Conservation (phyloP, 2,888 invertebrate genomes). For the Cryptus armator region DNA sequence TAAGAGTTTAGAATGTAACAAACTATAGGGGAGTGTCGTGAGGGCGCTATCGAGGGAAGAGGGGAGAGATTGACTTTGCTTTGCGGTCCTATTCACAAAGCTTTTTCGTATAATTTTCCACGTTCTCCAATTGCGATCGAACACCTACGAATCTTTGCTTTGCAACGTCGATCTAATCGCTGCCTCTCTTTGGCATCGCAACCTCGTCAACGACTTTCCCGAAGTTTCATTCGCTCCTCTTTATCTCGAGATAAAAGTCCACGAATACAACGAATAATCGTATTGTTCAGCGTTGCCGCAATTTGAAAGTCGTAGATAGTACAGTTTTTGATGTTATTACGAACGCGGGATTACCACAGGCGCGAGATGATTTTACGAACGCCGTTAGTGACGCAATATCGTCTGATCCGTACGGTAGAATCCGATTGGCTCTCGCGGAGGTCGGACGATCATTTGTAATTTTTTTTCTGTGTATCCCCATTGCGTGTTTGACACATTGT, state of each 20-base stretch:
- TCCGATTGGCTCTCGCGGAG: constrained; percentile 87
- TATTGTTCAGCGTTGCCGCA: no score
- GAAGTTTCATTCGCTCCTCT: neutral
- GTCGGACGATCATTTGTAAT: constrained; percentile 80
- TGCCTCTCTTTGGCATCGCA: neutral
- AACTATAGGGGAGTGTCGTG: constrained; percentile 20
- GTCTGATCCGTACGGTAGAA: constrained; percentile 86
- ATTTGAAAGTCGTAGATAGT: neutral
- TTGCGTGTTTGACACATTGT: constrained; percentile 76
- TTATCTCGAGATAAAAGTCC: constrained; percentile 7
- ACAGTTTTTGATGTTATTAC: neutral
- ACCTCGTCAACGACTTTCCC: neutral
- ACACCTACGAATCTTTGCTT: constrained; percentile 19
- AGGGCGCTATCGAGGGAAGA: neutral
- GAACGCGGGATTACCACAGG: constrained; percentile 4
- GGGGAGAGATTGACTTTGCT: neutral
- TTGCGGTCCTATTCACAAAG: constrained; percentile 24
- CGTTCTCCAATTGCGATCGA: constrained; percentile 28
- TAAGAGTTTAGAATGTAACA: constrained; percentile 21
- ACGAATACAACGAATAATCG: neutral
- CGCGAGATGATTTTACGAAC: constrained; percentile 53
- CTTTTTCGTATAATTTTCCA: neutral
- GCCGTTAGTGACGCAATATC: constrained; percentile 87
- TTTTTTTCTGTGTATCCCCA: constrained; percentile 72
- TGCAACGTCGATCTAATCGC: constrained; percentile 1